Conservation (phyloP, 2,113 vertebrate species). For the Serinus canaria region DNA sequence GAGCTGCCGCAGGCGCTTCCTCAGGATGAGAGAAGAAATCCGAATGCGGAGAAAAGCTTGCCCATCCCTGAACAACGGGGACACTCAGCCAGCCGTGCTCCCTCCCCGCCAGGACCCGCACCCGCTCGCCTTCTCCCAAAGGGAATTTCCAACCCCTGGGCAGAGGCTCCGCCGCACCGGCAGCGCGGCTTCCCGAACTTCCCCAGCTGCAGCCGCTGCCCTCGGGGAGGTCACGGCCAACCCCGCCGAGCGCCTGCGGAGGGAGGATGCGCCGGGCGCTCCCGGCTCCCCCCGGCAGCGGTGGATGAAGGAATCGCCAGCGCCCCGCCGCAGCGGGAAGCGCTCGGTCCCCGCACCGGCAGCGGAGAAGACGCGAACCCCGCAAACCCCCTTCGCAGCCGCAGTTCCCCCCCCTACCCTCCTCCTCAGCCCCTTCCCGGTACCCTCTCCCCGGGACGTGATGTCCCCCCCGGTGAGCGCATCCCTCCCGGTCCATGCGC, state of each 20-base stretch:
- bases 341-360: neutral
- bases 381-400: neutral
- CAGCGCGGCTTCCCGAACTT: neutral
- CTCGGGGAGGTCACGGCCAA: slow-evolving; percentile 18
- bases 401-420: neutral
- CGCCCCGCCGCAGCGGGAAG: neutral
- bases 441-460: neutral
- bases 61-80: neutral
- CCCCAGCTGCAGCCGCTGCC: neutral
- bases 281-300: neutral
- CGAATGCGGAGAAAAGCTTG: neutral
- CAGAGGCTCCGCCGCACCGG: neutral
- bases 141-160: neutral
- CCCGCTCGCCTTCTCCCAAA: neutral
- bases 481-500: neutral
- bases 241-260: neutral
- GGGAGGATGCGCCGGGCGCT: slow-evolving; percentile 7
- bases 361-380: neutral
- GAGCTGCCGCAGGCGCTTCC: neutral
- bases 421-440: neutral
- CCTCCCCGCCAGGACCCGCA: neutral
- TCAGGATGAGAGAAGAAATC: neutral
- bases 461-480: neutral
- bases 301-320: neutral
- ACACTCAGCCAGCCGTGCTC: neutral